Conservation (phyloP, 2,113 vertebrate species). For the Oryzias curvinotus region DNA sequence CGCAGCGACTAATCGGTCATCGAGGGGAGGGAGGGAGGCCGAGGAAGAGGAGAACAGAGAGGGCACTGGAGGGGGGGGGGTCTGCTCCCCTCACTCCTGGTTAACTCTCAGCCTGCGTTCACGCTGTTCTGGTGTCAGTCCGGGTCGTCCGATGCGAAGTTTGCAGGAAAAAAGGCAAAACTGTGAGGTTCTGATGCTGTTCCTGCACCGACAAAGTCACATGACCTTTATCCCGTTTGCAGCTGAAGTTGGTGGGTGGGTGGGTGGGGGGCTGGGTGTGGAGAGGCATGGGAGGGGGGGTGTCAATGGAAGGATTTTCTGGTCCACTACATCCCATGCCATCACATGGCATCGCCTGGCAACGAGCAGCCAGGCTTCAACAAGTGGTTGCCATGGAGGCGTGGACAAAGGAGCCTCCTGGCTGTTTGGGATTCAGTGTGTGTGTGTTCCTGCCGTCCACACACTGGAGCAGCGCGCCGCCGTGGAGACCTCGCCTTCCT, state of each 20-base stretch:
- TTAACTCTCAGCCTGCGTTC: no score
- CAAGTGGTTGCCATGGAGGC: conserved; percentile 78
- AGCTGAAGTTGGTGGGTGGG: conserved; percentile 32
- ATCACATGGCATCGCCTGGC: conserved; percentile 67
- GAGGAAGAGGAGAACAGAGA: conserved; percentile 14
- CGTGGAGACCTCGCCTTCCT: no score
- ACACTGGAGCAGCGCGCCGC: no score
- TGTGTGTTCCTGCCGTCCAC: conserved; percentile 9
- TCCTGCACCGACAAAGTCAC: no score
- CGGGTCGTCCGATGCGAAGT: no score
- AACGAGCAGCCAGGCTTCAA: conserved; percentile 80
- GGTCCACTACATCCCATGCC: conserved; percentile 60
- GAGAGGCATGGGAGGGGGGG: conserved; percentile 16
- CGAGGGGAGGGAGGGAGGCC: conserved; percentile 64
- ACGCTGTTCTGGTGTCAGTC: no score
- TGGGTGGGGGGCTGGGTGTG: conserved; percentile 11
- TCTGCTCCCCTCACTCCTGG: neutral
- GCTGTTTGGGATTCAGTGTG: conserved; percentile 10
- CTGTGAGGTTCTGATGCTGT: no score
- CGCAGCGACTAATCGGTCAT: conserved; percentile 79
- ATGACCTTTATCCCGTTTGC: conserved; percentile 20
- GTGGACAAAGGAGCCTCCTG: conserved; percentile 33
- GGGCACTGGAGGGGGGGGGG: conserved; percentile 5
- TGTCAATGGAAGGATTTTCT: conserved; percentile 75
- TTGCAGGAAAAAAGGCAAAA: no score